phyloP scores from a whole-genome alignment of 1,140 invertebrate genomes.

The Drosophila novamexicana region DNA sequence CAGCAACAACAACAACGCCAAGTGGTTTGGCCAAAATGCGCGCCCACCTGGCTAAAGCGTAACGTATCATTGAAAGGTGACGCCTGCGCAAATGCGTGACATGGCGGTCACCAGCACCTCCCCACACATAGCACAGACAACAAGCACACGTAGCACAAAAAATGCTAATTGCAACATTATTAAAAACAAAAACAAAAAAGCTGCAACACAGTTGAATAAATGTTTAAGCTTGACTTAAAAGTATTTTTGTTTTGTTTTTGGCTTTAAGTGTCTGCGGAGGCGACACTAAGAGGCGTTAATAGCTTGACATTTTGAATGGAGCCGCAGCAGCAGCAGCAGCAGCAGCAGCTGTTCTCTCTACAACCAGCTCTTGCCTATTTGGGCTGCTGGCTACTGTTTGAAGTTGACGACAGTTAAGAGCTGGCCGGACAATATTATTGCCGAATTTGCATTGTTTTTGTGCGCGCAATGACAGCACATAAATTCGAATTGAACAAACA shows the following conservation, averaged over 20 bases:
- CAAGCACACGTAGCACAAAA: constrained; percentile 44
- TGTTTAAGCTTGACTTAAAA: constrained; percentile 8
- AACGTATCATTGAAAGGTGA: constrained; percentile 52
- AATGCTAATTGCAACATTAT: constrained; percentile 73
- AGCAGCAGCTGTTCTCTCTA: constrained; percentile 5
- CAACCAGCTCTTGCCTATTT: constrained; percentile 57
- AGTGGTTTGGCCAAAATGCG: constrained; percentile 46
- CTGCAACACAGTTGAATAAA: constrained; percentile 5
- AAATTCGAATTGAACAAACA: constrained; percentile 39
- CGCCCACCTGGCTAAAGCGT: constrained; percentile 42
- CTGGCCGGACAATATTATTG: constrained; percentile 23
- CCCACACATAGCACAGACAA: constrained; percentile 32
- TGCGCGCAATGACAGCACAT: constrained; percentile 27
- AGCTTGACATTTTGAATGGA: constrained; percentile 78
- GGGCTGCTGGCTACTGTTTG: constrained; percentile 64
- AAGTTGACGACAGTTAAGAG: constrained; percentile 32
- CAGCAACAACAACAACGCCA: constrained; percentile 5
- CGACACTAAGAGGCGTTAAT: constrained; percentile 82
- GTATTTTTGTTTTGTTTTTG: constrained; percentile 15
- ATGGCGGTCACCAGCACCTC: constrained; percentile 54
- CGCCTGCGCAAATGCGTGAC: constrained; percentile 68
- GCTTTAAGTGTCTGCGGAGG: constrained; percentile 74
- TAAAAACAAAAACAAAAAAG: constrained; percentile 44
- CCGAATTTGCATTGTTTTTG: constrained; percentile 45
- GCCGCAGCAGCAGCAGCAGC: constrained; percentile 18